Evolutionary conservation across 2,797 vertebrate genomes (phyloP), one percentile per base, ranked within the genome.

Genomic region (Scyliorhinus canicula): DNA sequence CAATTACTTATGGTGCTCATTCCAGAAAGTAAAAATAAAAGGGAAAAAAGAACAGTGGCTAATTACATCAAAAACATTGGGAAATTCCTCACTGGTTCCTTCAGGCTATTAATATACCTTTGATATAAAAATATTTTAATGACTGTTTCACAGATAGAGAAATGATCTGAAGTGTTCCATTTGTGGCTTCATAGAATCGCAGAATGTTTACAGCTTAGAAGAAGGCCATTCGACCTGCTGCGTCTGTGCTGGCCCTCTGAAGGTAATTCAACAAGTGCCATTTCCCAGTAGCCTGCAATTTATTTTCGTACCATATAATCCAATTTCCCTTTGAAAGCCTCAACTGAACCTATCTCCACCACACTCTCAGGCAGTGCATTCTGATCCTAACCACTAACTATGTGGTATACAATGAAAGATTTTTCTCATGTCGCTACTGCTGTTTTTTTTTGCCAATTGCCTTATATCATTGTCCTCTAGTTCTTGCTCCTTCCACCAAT

Each of bases 61-160:
- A 91, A 65, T 91, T 91, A 65, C 21, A 91, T 40, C 35, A 60
- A 90, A 24, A 90, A 60, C 35, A 26, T 44, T 28, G 88, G 88
- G 88, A 44, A 91, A 91, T 44, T 91, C 57, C n/a, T 91, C 63
- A 26, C 63, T 91, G 21, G 65, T 65, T 91, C 60, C 88, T 40
- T 65, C 24, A 91, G n/a, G 88, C 88, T 65, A 44, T 91, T 24
- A 91, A 91, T 65, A 91, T 44, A 9, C 60, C 60, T 91, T 91
- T 91, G 88, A 65, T 44, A 63, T 44, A 65, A 65, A 44, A 88
- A 12, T 65, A 44, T 19, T 91, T 65, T 91, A 28, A 40, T 65
- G 60, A 44, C 57, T 40, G 19, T n/a, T n/a, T 65, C n/a, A 65
- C 57, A 65, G 12, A 24, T 26, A 40, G 88, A 63, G 28, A 55